Evolutionary conservation across 2,113 vertebrate species (phyloP).

Genomic region (Microtus oregoni): DNA sequence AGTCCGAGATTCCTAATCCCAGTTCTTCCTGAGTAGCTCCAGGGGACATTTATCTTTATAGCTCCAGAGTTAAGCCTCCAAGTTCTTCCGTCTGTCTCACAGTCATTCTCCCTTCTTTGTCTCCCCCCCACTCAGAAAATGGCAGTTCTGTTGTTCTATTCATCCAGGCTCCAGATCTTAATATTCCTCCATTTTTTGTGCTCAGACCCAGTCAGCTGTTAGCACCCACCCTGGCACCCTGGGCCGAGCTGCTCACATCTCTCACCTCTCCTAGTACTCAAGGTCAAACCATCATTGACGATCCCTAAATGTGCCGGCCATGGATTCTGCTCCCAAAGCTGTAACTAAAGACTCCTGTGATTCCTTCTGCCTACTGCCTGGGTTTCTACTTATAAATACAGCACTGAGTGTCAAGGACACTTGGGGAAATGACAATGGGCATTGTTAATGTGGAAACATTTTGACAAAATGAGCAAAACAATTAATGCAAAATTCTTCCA

Average conservation of each 20-base stretch:
- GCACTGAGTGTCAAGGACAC: not conserved
- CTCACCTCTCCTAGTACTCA: not conserved
- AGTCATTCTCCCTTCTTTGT: not conserved
- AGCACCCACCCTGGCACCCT: not conserved
- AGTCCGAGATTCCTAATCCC: not conserved
- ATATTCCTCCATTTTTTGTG: not conserved
- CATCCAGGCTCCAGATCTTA: not conserved
- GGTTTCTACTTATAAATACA: not conserved
- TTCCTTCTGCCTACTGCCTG: not conserved
- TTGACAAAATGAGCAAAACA: constrained; percentile 1
- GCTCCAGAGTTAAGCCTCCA: not conserved
- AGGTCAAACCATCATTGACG: not conserved
- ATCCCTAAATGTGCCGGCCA: not conserved
- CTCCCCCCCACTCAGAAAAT: not conserved
- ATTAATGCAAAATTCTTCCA: constrained; percentile 1
- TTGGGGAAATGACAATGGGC: not conserved
- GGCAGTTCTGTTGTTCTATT: not conserved
- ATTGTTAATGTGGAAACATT: not conserved
- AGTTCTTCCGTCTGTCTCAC: not conserved
- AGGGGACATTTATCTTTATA: not conserved
- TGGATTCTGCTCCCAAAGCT: not conserved
- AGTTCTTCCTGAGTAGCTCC: not conserved
- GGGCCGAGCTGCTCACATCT: not conserved
- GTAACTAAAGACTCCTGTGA: not conserved
- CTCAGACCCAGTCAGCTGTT: not conserved